Percentiles rank a stretch among this genome's conserved stretches.
Conservation (phyloP, 1,140 invertebrate species). For the Aphidius ervi region DNA sequence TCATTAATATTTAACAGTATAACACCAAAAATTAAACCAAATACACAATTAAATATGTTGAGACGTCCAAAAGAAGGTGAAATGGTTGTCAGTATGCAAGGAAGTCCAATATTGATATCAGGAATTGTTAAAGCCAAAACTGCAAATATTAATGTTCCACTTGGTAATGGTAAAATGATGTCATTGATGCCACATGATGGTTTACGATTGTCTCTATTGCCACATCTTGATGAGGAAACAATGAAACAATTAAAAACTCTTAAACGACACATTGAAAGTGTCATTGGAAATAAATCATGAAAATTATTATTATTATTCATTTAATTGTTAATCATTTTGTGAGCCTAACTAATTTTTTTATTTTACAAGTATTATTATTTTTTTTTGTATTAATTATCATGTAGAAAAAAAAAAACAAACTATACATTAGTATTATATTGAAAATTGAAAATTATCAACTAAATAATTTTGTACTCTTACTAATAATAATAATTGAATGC, state of each 20-base stretch:
- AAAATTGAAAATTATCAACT: no score
- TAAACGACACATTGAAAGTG: constrained; percentile 56
- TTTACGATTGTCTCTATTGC: constrained; percentile 55
- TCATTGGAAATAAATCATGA: constrained; percentile 33
- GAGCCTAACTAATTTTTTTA: no score
- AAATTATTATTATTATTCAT: no score
- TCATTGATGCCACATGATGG: constrained; percentile 57
- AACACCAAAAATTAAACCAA: constrained; percentile 54
- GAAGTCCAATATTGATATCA: constrained; percentile 61
- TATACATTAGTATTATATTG: no score
- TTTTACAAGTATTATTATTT: no score
- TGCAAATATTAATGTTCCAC: constrained; percentile 62
- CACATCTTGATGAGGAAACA: constrained; percentile 53
- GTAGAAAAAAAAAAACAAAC: no score
- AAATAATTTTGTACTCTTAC: no score
- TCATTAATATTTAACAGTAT: constrained; percentile 24
- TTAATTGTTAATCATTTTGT: no score
- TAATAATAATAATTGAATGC: no score
- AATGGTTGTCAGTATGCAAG: constrained; percentile 63
- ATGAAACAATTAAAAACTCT: constrained; percentile 55
- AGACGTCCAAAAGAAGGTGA: constrained; percentile 61
- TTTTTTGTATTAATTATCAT: no score
- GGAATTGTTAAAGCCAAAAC: constrained; percentile 46
- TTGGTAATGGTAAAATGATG: constrained; percentile 59
- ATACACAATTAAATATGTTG: constrained; percentile 58